These are phyloP conservation scores for Penaeus vannamei DNA, from an alignment of 1,140 invertebrate species.

Conservation along the genomic window DNA sequence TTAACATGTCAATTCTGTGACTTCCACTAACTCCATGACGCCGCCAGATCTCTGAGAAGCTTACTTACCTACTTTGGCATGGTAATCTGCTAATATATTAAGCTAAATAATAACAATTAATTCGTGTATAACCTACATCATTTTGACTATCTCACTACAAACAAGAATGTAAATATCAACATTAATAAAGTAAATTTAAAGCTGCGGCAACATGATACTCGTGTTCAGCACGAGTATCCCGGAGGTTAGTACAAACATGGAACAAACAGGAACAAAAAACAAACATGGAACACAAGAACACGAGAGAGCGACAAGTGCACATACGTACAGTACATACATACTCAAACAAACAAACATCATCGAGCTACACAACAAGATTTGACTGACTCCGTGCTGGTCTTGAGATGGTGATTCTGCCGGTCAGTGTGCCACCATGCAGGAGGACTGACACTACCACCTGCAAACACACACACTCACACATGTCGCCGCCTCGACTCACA, in stretches of 20 bases:
- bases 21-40: conserved; percentile 39
- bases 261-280: conserved; percentile 45
- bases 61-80: conserved; percentile 65
- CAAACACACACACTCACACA: no score
- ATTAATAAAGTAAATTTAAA: conserved; percentile 61
- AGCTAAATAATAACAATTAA: conserved; percentile 59
- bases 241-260: conserved; percentile 56
- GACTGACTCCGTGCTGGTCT: conserved; percentile 16
- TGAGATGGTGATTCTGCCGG: conserved; percentile 30
- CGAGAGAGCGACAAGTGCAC: conserved; percentile 55
- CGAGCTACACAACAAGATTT: conserved; percentile 51
- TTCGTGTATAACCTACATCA: conserved; percentile 59
- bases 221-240: conserved; percentile 39
- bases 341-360: conserved; percentile 53
- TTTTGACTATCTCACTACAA: conserved; percentile 58
- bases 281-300: conserved; percentile 52
- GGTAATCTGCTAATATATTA: conserved; percentile 61
- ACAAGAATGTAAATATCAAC: conserved; percentile 61
- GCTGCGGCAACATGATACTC: conserved; percentile 57
- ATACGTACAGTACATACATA: conserved; percentile 42
- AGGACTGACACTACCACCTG: no score
- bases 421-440: no score
- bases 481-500: no score
- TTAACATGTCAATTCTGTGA: conserved; percentile 38
- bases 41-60: conserved; percentile 59